These are phyloP conservation scores for Phylloscopus trochilus DNA, from an alignment of 2,113 vertebrate species.

Conservation along the genomic window DNA sequence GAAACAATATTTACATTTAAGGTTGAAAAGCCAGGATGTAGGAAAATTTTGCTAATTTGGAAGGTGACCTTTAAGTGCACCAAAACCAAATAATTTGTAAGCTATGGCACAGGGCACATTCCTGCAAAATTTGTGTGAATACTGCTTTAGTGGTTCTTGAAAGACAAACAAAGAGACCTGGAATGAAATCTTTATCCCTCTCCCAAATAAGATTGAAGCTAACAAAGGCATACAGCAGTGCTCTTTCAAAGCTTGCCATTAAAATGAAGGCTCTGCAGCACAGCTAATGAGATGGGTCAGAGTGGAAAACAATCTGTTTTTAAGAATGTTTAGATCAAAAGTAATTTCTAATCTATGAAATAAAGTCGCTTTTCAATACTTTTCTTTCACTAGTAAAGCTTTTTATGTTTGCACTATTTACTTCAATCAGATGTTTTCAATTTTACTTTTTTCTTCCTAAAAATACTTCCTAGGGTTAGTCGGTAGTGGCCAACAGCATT, in stretches of 20 bases:
- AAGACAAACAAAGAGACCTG: slow-evolving; percentile 79
- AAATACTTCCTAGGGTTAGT: slow-evolving; percentile 78
- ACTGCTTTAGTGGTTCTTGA: slow-evolving; percentile 76
- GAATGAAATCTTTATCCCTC: slow-evolving; percentile 72
- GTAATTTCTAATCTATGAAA: slow-evolving; percentile 83
- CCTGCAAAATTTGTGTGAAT: slow-evolving; percentile 82
- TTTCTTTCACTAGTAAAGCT: slow-evolving; percentile 77
- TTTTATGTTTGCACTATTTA: slow-evolving; percentile 83
- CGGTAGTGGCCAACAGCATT: slow-evolving; percentile 70
- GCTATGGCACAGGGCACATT: slow-evolving; percentile 81
- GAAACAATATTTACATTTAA: slow-evolving; percentile 88
- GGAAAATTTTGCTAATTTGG: slow-evolving; percentile 85
- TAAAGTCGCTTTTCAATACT: slow-evolving; percentile 78
- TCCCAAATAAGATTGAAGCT: slow-evolving; percentile 65
- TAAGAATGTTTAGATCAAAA: slow-evolving; percentile 83
- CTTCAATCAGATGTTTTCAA: slow-evolving; percentile 86
- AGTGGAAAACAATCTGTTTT: slow-evolving; percentile 77
- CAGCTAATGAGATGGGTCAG: slow-evolving; percentile 74
- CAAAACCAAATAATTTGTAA: slow-evolving; percentile 86
- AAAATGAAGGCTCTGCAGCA: slow-evolving; percentile 61
- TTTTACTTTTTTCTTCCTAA: slow-evolving; percentile 73
- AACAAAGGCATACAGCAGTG: slow-evolving; percentile 68
- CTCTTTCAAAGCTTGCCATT: slow-evolving; percentile 71
- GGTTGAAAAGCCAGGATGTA: slow-evolving; percentile 84
- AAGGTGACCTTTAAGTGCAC: slow-evolving; percentile 84